phyloP scores from a whole-genome alignment of 2,888 invertebrate genomes.

The Synergus gifuensis region DNA sequence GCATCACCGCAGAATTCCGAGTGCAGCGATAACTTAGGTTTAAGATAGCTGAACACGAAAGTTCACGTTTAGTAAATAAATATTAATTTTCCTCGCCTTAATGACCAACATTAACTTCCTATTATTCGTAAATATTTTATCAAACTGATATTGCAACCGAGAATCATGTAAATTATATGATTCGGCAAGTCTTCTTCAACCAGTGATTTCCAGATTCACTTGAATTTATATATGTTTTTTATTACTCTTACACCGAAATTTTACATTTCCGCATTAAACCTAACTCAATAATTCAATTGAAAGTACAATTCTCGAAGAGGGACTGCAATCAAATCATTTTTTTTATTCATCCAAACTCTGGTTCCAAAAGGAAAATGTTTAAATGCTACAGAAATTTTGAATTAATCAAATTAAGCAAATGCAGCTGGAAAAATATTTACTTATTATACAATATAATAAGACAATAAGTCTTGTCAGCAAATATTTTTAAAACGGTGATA shows the following conservation, averaged over 20 bases:
- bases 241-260: neutral
- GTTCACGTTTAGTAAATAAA: slow-evolving; percentile 18
- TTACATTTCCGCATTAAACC: neutral
- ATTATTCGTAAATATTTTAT: slow-evolving; percentile 28
- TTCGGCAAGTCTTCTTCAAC: neutral
- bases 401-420: too few relatives aligned
- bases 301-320: neutral
- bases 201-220: neutral
- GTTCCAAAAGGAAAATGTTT: too few relatives aligned
- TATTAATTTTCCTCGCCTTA: slow-evolving; percentile 25
- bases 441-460: neutral
- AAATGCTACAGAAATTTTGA: too few relatives aligned
- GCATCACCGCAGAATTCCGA: slow-evolving; percentile 23
- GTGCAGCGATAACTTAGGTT: slow-evolving; percentile 10
- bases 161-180: slow-evolving; percentile 19
- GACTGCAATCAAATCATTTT: neutral
- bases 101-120: slow-evolving; percentile 28
- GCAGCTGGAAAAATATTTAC: neutral
- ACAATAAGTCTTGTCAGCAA: neutral
- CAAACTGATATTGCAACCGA: slow-evolving; percentile 11
- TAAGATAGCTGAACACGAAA: slow-evolving; percentile 21
- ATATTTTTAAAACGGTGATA: neutral
- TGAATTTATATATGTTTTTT: slow-evolving; percentile 9
- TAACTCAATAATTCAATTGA: neutral
- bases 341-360: too few relatives aligned